Base-by-base conservation (phyloP, 1,140 invertebrate genomes). In the Drosophila mojavensis region DNA sequence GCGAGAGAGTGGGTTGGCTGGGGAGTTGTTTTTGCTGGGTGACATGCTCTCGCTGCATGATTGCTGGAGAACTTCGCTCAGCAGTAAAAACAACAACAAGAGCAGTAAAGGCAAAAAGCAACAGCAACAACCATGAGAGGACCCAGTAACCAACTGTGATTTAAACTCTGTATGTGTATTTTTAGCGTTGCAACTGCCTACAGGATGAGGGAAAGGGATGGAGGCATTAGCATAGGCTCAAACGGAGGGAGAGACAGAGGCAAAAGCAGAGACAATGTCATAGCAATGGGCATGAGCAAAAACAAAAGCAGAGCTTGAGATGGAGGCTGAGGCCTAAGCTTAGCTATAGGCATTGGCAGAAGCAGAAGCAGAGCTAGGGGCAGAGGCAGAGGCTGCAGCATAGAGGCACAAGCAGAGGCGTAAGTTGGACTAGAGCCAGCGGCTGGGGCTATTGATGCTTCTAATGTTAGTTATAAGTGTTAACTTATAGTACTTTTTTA, bases 61-160 rank as follows among this genome's bases (percentile, higher is more conserved):
- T 78, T 65, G 62, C 48, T 59, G 70, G 51, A 64, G 81, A 83
- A 83, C 75, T 70, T 56, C 15, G 13, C 36, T 39, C 36, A 15
- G 24, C 39, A 39, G 45, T 30, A 30, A 39, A 39, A 77, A 62
- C 60, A 69, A 64, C 59, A 20, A 51, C 55, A 47, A 15, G 26
- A 61, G 13, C 10, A 41, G 17, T 10, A 28, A 50, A 17, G 36
- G 48, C 51, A 55, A 36, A 10, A 7, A 28, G 36, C 11, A 50
- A 33, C 51, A 55, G 26, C 3, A 7, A 15, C 15, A 45, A 17
- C 43, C 17, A 26, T 0, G 28, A 39, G 33, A 33, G 33, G 48
- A 28, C 53, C 17, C 45, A 82, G 79, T 74, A 75, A 61, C 41
- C 51, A 63, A 78, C 69, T 78, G 79, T 47, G 74, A 41, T 60